These are phyloP conservation scores for Lordiphosa collinella DNA, from an alignment of 1,140 invertebrate genomes.

Conservation along the genomic window DNA sequence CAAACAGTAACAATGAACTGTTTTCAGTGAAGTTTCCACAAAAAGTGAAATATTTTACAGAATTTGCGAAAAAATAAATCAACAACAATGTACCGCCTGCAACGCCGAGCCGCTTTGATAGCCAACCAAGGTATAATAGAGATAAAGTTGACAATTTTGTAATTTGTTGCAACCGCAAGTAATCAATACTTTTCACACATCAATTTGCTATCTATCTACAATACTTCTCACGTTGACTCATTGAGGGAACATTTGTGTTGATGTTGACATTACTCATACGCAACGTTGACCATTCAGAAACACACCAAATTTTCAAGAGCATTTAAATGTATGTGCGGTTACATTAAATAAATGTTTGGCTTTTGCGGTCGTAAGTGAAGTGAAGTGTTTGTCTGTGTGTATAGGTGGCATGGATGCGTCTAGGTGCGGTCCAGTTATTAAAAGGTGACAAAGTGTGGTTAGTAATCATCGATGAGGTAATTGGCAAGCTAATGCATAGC, in stretches of 20 bases:
- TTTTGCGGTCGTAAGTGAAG: constrained; percentile 35
- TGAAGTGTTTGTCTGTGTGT: constrained; percentile 10
- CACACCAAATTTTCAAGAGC: constrained; percentile 3
- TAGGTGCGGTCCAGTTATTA: no score
- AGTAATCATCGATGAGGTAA: constrained; percentile 34
- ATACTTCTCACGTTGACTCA: constrained; percentile 30
- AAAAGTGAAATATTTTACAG: constrained; percentile 27
- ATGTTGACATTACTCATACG: constrained; percentile 56
- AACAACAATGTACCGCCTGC: constrained; percentile 57
- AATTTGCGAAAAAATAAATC: constrained; percentile 3
- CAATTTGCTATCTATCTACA: constrained; percentile 15
- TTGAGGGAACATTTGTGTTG: constrained; percentile 15
- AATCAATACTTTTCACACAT: constrained; percentile 12
- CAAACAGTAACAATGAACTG: constrained; percentile 49
- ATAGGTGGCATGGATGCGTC: constrained; percentile 5
- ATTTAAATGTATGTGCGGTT: constrained; percentile 47
- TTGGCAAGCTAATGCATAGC: constrained; percentile 6
- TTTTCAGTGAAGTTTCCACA: constrained; percentile 33
- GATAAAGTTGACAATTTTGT: constrained; percentile 5
- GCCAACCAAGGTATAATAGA: constrained; percentile 59
- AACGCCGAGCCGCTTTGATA: constrained; percentile 62
- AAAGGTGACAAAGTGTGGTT: constrained; percentile 17
- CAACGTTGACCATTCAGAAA: constrained; percentile 21
- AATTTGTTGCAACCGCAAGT: constrained; percentile 10
- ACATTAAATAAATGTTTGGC: constrained; percentile 34